phyloP scores from a whole-genome alignment of 2,113 vertebrate species.

The Grus americana region DNA sequence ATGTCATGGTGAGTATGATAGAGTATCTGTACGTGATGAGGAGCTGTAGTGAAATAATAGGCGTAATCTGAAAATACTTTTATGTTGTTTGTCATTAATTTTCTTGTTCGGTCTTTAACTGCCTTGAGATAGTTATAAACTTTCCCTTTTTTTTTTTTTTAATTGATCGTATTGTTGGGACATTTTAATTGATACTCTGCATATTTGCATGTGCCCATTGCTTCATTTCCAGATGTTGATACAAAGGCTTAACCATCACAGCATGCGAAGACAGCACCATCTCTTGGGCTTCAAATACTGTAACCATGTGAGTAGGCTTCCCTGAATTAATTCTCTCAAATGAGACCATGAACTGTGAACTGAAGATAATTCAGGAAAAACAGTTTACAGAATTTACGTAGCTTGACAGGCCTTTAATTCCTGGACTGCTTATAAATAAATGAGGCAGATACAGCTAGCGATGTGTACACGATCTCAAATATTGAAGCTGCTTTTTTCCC shows the following conservation, averaged over 20 bases:
- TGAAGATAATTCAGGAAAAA: background rate
- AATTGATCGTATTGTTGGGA: background rate
- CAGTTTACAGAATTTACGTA: background rate
- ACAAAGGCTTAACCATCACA: background rate
- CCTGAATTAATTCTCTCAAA: background rate
- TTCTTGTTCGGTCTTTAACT: background rate
- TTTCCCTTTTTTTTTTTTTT: background rate
- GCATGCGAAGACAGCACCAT: background rate
- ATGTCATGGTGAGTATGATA: background rate
- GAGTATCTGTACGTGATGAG: background rate
- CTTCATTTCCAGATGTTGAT: slow-evolving; percentile 25
- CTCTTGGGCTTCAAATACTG: slow-evolving; percentile 4
- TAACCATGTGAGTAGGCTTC: background rate
- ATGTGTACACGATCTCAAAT: background rate
- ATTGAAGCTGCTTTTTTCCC: background rate
- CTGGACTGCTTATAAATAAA: background rate
- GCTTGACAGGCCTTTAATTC: background rate
- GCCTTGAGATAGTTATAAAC: background rate
- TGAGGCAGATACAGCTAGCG: background rate
- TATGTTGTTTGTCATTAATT: background rate
- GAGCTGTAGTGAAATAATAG: background rate
- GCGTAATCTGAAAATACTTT: background rate
- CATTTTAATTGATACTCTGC: background rate
- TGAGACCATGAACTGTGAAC: background rate
- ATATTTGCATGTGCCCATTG: background rate